Evolutionary conservation across 2,113 vertebrate species (phyloP).

Genomic region (Anguilla japonica): DNA sequence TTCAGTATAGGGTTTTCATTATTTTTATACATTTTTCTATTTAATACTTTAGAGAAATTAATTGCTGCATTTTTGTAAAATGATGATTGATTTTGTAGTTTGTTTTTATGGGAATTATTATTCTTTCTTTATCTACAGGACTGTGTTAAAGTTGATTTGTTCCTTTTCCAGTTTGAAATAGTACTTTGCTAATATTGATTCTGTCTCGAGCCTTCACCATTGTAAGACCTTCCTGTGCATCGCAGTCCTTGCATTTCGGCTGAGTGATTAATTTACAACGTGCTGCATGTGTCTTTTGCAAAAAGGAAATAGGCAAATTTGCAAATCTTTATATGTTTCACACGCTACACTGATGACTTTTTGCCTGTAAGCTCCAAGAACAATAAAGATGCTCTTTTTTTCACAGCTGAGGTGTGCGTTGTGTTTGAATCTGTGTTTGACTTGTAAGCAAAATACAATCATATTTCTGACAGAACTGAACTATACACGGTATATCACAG

Average conservation of each 20-base stretch:
- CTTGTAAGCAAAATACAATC: background rate
- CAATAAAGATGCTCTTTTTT: background rate
- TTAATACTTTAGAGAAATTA: background rate
- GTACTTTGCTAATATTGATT: background rate
- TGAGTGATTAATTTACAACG: background rate
- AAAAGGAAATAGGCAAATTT: background rate
- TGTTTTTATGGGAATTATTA: background rate
- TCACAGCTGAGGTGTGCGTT: background rate
- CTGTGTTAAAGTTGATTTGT: background rate
- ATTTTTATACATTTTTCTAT: background rate
- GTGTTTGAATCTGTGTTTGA: background rate
- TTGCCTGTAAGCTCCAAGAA: background rate
- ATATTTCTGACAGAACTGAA: background rate
- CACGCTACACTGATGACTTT: background rate
- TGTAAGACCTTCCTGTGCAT: background rate
- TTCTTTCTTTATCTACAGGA: background rate
- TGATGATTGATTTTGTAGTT: background rate
- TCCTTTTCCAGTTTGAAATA: background rate
- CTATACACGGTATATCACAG: background rate
- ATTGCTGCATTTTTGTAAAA: background rate
- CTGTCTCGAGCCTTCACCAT: background rate
- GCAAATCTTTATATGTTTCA: background rate
- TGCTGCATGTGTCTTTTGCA: background rate
- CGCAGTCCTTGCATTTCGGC: background rate
- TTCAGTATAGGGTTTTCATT: background rate